Evolutionary conservation across 2,888 invertebrate species (phyloP), one percentile per base, ranked within the genome.

Genomic region (Ischnura elegans): DNA sequence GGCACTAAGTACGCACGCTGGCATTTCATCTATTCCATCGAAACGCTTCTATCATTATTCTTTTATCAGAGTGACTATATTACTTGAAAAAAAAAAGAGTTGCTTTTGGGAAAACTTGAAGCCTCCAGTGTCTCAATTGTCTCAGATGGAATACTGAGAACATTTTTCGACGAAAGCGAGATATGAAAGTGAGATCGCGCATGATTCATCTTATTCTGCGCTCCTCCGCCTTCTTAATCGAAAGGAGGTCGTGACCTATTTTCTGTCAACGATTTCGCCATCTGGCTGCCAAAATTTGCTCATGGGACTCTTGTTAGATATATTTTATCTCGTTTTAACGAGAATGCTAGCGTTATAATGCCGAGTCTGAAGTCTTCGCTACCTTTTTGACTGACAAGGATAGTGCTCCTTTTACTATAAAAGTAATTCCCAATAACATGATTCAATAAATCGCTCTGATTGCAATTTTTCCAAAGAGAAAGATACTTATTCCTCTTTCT

Each of bases 241-340:
- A 61, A 90, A 90, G 42, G 90, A 90, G 90, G 90, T 90, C 90
- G 66, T 61, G 90, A 66, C 90, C 90, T 61, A 90, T 90, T 61
- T 90, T 5, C n/a, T 29, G 61, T 43, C 6, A 61, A 55, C 55
- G 55, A 42, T 87, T 43, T 90, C 90, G 45, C 90, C 90, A 66
- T 43, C 36, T 61, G 10, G 25, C 55, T 42, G 8, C 43, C 43
- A 3, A n/a, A 61, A 55, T 90, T 61, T 42, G 90, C 61, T 90
- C 42, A 46, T 25, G 42, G 13, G 42, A 42, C 2, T 29, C 13
- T 29, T 87, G 16, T 61, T 43, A 51, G 90, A 66, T 43, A 36
- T 25, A 21, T 21, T n/a, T 90, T 55, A 19, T 36, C 61, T 43
- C 43, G 66, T 66, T 90, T 42, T 90, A 90, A 43, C 42, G 42